Base-by-base conservation (phyloP, 2,888 invertebrate genomes). In the Zhuqinia jingwanae region DNA sequence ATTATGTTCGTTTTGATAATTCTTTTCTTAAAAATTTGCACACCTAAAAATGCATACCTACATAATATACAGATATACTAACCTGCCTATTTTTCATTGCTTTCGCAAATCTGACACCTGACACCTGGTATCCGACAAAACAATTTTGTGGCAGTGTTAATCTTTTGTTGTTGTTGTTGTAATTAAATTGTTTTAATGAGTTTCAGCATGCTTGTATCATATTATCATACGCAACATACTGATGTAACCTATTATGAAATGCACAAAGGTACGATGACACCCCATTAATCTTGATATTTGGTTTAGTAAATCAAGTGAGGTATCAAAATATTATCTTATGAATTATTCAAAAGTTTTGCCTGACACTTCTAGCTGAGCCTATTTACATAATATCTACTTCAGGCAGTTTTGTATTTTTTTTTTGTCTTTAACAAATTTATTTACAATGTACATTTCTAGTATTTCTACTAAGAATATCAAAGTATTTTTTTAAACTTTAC, bases 231-330 rank as follows among this genome's bases (percentile, higher is more conserved):
- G 6, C 13, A 20, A n/a, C 56, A 20, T n/a, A n/a, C n/a, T n/a
- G n/a, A n/a, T n/a, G n/a, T n/a, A 5, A 30, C 6, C 15, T 68
- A 42, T 25, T 58, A 58, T 58, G 78, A 78, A 78, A 78, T 78
- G 78, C 78, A 78, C 42, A 60, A 27, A 78, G 78, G 78, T 78
- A 78, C 78, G 78, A 78, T 20, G 63, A 78, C 25, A 42, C 78
- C 78, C 47, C 27, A 2, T 17, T 2, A 1, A 11, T 45, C 17
- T 50, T 1, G 63, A 30, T 63, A 30, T 63, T 20, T 30, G n/a
- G 10, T n/a, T n/a, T n/a, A n/a, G 2, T 30, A 63, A 63, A 10
- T 20, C 36, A 65, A 13, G 25, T 30, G 60, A 63, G 30, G 60
- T 63, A 63, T 63, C 5, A 2, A 30, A 27, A 22, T 22, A 20